Conservation (phyloP, 2,797 vertebrate species). For the Gymnoscopelus microlampas region DNA sequence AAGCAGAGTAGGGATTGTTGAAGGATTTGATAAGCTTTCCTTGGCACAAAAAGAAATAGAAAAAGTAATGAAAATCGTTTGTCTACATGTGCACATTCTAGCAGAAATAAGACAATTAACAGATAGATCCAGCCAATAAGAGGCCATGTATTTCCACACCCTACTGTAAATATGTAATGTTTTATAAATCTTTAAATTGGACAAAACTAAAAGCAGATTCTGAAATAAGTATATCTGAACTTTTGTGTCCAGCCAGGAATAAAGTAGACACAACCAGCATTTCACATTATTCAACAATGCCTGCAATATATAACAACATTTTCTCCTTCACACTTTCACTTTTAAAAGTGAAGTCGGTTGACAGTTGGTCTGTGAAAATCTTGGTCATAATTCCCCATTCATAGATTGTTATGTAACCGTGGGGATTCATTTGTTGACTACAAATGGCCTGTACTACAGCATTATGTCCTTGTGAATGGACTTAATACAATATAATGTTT, state of each 20-base stretch:
- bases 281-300: slow-evolving; percentile 12
- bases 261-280: slow-evolving; percentile 5
- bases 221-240: too few species aligned
- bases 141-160: too few species aligned
- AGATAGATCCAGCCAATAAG: neutral
- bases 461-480: slow-evolving; percentile 5
- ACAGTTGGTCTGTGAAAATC: slow-evolving; percentile 52
- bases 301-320: slow-evolving; percentile 21
- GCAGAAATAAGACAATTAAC: slow-evolving; percentile 12
- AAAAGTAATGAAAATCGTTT: neutral
- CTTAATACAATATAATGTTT: slow-evolving; percentile 15
- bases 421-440: slow-evolving; percentile 23
- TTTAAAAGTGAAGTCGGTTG: slow-evolving; percentile 53
- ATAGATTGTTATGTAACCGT: slow-evolving; percentile 51
- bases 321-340: slow-evolving; percentile 37
- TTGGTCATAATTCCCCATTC: slow-evolving; percentile 47
- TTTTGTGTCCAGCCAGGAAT: slow-evolving; percentile 28
- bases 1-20: too few species aligned
- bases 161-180: too few species aligned
- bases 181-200: too few species aligned
- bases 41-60: too few species aligned
- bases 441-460: neutral
- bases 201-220: too few species aligned
- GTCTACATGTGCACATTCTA: slow-evolving; percentile 2
- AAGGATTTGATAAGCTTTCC: too few species aligned